Evolutionary conservation across 2,888 invertebrate species (phyloP).

Genomic region (Caenorhabditis plicata): DNA sequence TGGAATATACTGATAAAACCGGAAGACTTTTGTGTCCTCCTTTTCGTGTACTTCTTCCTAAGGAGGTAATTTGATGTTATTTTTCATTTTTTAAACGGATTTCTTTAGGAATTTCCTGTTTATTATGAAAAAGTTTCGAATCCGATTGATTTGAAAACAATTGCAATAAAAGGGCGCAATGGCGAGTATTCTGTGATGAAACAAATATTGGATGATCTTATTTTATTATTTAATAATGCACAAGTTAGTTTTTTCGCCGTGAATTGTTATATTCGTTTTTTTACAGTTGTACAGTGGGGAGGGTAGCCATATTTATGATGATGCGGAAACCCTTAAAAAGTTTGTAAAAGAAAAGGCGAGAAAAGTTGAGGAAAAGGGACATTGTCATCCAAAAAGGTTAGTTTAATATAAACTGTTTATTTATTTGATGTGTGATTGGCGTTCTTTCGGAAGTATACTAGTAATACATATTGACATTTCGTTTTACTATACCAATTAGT

Average conservation of each 20-base stretch:
- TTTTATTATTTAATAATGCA: conserved; percentile 89
- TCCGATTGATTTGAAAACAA: conserved; percentile 89
- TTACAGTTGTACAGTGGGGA: conserved; percentile 94
- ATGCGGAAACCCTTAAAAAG: conserved; percentile 84
- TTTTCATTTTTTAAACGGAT: too few relatives aligned
- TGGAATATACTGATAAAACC: conserved; percentile 80
- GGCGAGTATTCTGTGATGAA: conserved; percentile 77
- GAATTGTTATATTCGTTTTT: too few relatives aligned
- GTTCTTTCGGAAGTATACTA: too few relatives aligned
- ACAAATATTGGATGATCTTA: conserved; percentile 86
- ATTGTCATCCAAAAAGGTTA: conserved; percentile 28
- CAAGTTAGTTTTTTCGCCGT: too few relatives aligned
- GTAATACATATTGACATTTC: too few relatives aligned
- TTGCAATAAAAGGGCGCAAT: conserved; percentile 80
- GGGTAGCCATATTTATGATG: conserved; percentile 88
- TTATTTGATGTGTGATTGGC: too few relatives aligned
- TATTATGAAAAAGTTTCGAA: conserved; percentile 90
- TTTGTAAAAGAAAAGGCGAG: conserved; percentile 50
- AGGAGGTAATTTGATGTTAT: too few relatives aligned
- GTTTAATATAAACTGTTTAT: too few relatives aligned
- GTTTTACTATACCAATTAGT: too few relatives aligned
- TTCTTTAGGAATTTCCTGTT: conserved; percentile 90
- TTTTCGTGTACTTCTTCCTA: conserved; percentile 88
- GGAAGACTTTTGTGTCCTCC: conserved; percentile 82
- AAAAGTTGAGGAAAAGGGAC: conserved; percentile 38